Conservation (phyloP, 2,888 invertebrate species). For the Hirtodrosophila duncani region DNA sequence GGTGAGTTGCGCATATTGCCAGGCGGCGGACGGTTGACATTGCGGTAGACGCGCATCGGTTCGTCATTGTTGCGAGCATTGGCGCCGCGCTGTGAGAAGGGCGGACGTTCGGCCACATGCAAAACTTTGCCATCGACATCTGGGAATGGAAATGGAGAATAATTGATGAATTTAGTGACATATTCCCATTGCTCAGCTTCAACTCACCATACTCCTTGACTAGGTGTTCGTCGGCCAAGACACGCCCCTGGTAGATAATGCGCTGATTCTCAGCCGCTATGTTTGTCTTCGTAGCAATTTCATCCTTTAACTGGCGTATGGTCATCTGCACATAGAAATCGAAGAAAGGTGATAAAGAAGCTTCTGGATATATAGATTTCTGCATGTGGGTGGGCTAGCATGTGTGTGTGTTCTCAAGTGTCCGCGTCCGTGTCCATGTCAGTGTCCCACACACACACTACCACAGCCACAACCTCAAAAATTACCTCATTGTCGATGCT, state of each 20-base stretch:
- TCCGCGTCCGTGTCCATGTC: too few relatives aligned
- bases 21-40: constrained; percentile 64
- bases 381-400: too few relatives aligned
- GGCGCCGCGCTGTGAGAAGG: constrained; percentile 81
- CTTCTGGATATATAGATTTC: too few relatives aligned
- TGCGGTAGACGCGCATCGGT: constrained; percentile 75
- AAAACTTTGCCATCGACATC: constrained; percentile 95
- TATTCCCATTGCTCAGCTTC: too few relatives aligned
- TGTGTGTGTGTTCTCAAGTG: too few relatives aligned
- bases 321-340: constrained; percentile 83
- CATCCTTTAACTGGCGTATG: constrained; percentile 88
- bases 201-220: constrained; percentile 89
- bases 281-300: constrained; percentile 86
- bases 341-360: constrained; percentile 34
- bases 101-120: constrained; percentile 93
- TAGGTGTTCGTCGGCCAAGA: constrained; percentile 91
- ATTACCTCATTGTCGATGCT: constrained; percentile 91
- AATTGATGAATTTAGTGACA: too few relatives aligned
- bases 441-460: constrained; percentile 6
- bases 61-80: constrained; percentile 58
- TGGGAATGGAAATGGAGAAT: constrained; percentile 65
- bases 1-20: constrained; percentile 76
- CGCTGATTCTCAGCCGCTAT: constrained; percentile 91
- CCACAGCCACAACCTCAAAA: constrained; percentile 45
- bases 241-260: constrained; percentile 96